Base-by-base conservation (phyloP, 1,140 invertebrate species). In the Pygmarrhopalites habei region DNA sequence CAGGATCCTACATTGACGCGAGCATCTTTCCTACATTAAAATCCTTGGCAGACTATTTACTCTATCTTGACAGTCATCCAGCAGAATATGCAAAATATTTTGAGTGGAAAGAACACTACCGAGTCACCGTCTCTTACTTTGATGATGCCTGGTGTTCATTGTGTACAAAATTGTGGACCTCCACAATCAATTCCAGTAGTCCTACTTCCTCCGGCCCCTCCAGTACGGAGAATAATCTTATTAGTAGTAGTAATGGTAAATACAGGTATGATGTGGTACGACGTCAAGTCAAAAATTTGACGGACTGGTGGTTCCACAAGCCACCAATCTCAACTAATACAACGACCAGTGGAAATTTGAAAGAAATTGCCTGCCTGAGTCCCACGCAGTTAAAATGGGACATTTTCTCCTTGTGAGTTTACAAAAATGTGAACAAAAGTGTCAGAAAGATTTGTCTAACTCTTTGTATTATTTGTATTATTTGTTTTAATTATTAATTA, bases 1-100 rank as follows among this genome's bases (percentile, higher is more conserved):
- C n/a, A n/a, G n/a, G n/a, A n/a, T 87, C 86, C 0, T 89, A 81
- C 69, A 82, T 86, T 43, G 76, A 86, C 72, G 80, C 79, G 0
- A 72, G 76, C n/a, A 76, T 80, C 39, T 84, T 82, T 64, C 68
- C 77, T 3, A 75, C 72, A 1, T 75, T 79, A 0, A 71, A 76
- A 60, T 68, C 79, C 0, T 71, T 87, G 57, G 83, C 79, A 0
- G 41, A 75, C 0, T 79, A 82, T 64, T 67, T 87, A 35, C 71
- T 74, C 12, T 71, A 69, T 41, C 70, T 87, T 25, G 78, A 78
- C 17, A 63, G 39, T 4, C 71, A 75, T 64, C 62, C 70, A 14
- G 52, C 65, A 23, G 57, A 66, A 35, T 78, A 73, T 58, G 58
- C 62, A 15, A 64, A 71, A 39, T 75, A 75, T 60, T 71, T 77